Evolutionary conservation across 2,113 vertebrate genomes (phyloP), one percentile per base, ranked within the genome.

Genomic region (Pseudopodoces humilis): DNA sequence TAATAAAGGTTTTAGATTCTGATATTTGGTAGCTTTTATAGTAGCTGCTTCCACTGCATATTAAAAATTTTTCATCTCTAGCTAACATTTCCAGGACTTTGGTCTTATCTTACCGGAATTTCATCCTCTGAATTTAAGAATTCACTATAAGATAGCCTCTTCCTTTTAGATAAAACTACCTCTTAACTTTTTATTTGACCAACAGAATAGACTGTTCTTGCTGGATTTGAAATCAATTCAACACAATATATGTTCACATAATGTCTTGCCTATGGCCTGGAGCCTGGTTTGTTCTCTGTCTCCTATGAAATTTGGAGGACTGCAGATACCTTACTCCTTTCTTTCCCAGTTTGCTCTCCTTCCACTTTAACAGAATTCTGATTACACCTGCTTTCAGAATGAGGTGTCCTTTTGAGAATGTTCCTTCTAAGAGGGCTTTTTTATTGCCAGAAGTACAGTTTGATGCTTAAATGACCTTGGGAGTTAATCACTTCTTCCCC

Each of bases 401-500:
- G 71, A 93, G 59, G 24, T 74, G 13, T 77, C 50, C 74, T 67
- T 92, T 69, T 70, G 49, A 77, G 50, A 47, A 72, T 67, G 46
- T 35, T 88, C 47, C 27, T 86, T 92, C 55, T 70, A 64, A 86
- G 63, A 63, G 21, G 10, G 16, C 8, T 80, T 86, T 79, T 86
- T 88, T 69, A 44, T 90, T 33, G 10, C 23, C 59, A 93, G 50
- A 86, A 77, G 30, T 90, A 76, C 23, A 63, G 39, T 83, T 86
- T 70, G 71, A 83, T 77, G 53, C 59, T 77, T 88, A 94, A 93
- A 93, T 83, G 64, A 93, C 79, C 83, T 92, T 88, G 71, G 39
- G 79, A 90, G 27, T 65, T 95, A 88, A 93, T 83, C 46, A 74
- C 25, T 83, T 83, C 83, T 94, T 95, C 59, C 79, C 94, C 50